A percentile compares a stretch with the other conserved stretches of the same genome.
Evolutionary conservation across 1,140 invertebrate species (phyloP).

Genomic region (Neodiprion fabricii): DNA sequence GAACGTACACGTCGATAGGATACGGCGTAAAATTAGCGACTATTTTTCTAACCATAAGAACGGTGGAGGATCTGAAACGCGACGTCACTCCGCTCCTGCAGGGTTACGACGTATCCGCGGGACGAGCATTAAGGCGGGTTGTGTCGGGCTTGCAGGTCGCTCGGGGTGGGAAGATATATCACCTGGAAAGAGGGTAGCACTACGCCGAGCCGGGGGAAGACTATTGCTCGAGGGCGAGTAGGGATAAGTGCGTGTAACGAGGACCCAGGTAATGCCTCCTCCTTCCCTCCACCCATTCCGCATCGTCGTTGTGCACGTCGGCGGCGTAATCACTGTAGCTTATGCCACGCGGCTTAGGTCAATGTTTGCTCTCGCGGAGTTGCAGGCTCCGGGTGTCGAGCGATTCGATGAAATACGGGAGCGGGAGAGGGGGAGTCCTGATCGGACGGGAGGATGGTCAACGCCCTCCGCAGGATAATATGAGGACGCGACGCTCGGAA

Average conservation of each 20-base stretch:
- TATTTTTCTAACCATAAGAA: background rate
- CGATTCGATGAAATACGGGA: background rate
- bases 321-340: constrained; percentile 42
- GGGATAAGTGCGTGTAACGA: constrained; percentile 43
- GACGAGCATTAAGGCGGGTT: constrained; percentile 1
- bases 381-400: constrained; percentile 30
- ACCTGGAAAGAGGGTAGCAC: constrained; percentile 8
- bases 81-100: too few relatives aligned
- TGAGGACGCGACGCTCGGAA: background rate
- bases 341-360: constrained; percentile 44
- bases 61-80: too few relatives aligned
- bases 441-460: background rate
- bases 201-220: background rate
- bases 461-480: background rate
- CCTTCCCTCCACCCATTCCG: too few relatives aligned
- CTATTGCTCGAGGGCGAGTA: background rate
- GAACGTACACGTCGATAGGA: background rate
- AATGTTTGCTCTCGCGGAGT: constrained; percentile 44
- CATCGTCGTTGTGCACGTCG: too few relatives aligned
- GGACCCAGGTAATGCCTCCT: constrained; percentile 32
- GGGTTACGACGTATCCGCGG: too few relatives aligned
- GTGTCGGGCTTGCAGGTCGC: constrained; percentile 6
- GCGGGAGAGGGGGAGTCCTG: background rate
- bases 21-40: background rate
- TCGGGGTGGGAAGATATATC: constrained; percentile 19